phyloP scores from a whole-genome alignment of 2,113 vertebrate species.

The Emydocephalus ijimae region DNA sequence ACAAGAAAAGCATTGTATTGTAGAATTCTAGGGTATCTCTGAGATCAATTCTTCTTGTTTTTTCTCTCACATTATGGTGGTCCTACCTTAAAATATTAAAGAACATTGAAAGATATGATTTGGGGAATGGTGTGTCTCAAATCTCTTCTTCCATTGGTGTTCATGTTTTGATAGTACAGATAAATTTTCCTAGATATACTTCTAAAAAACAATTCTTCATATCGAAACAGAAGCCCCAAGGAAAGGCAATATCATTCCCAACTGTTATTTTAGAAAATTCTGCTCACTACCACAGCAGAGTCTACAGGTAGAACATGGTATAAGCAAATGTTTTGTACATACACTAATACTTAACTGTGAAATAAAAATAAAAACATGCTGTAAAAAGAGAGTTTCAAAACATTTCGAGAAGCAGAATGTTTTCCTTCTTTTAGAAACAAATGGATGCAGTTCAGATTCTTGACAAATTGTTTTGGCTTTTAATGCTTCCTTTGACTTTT shows the following conservation, averaged over 20 bases:
- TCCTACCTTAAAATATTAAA: not conserved
- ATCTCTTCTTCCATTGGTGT: not conserved
- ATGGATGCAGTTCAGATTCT: not conserved
- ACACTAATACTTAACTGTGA: not conserved
- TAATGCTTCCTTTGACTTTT: not conserved
- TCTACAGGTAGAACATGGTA: not conserved
- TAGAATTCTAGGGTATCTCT: not conserved
- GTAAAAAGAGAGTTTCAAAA: not conserved
- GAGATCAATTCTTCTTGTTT: not conserved
- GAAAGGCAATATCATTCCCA: not conserved
- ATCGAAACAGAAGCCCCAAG: not conserved
- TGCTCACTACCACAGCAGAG: not conserved
- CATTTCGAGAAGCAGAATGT: not conserved
- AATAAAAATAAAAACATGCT: not conserved
- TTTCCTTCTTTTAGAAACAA: not conserved
- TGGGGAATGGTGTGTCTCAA: not conserved
- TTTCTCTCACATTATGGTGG: not conserved
- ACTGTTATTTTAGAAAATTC: not conserved
- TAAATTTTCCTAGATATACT: not conserved
- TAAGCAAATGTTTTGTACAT: not conserved
- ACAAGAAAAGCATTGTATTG: not conserved
- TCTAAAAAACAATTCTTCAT: not conserved
- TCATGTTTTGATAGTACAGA: not conserved
- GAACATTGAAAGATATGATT: not conserved
- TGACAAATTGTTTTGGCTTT: not conserved